Evolutionary conservation across 2,113 vertebrate species (phyloP), one percentile per base, ranked within the genome.

Genomic region (Lampris megalopsis): DNA sequence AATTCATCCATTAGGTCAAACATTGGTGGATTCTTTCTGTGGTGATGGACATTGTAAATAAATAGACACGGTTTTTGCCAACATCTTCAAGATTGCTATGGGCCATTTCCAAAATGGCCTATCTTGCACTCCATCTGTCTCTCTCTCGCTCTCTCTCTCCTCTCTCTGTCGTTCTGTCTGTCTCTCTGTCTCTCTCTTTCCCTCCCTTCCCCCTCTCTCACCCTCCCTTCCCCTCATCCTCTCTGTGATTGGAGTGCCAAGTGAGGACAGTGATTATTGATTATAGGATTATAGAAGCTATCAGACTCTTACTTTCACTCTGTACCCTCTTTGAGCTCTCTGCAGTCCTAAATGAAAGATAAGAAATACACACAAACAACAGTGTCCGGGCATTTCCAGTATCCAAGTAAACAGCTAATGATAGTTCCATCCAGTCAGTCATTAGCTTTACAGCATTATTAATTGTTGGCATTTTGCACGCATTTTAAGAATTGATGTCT

Each of bases 191-290:
- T 11, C 11, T 54, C 38, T 2, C 5, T 4, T 56, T 49, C 36
- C 61, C 13, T 1, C 38, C 1, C 8, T 6, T 10, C 43, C 10
- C 40, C 35, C 5, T 8, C 37, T 40, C 43, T 8, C 40, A 11
- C 5, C 6, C 37, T 40, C 35, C 56, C 35, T 9, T 36, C 38
- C 35, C 24, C 40, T 68, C 41, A 10, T 10, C 53, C 6, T 63
- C 6, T 59, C 49, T 35, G 9, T 68, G 9, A 9, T 69, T 68
- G 52, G 41, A 65, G 69, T 53, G 50, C 67, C 69, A 72, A 24
- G 63, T 48, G 40, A 58, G 70, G 77, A 69, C 38, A 59, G 35
- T 13, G 56, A 2, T 58, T 82, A 88, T 80, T 80, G 81, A 87
- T 77, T 69, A 53, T 52, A 24, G 57, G 71, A 82, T 86, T 77